A percentile compares a stretch with the other conserved stretches of the same genome.
Conservation (phyloP, 2,888 invertebrate genomes). For the Heliconius hortense region DNA sequence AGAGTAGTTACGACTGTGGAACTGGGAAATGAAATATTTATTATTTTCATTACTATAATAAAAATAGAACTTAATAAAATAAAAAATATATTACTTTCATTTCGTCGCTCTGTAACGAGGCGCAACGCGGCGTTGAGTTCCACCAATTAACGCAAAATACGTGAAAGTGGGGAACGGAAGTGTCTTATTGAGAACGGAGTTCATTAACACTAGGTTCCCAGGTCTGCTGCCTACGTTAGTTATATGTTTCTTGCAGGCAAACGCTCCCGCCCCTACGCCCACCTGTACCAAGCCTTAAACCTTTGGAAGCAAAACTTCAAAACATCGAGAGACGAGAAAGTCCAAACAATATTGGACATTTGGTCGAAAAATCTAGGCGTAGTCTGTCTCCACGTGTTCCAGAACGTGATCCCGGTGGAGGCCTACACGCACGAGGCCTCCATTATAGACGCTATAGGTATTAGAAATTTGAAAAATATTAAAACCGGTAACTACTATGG, state of each 20-base stretch:
- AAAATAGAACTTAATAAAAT: too few species aligned
- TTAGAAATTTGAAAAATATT: slow-evolving; percentile 88
- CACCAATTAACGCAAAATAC: too few species aligned
- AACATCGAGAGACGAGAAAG: slow-evolving; percentile 81
- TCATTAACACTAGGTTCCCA: too few species aligned
- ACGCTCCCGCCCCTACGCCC: slow-evolving; percentile 92
- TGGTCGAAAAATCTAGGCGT: slow-evolving; percentile 93
- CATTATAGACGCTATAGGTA: slow-evolving; percentile 94
- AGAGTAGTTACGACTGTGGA: too few species aligned
- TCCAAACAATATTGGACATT: slow-evolving; percentile 91
- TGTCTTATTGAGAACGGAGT: too few species aligned
- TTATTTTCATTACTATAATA: too few species aligned
- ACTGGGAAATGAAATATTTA: too few species aligned
- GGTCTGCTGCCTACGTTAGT: too few species aligned
- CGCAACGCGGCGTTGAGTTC: too few species aligned
- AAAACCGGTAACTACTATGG: slow-evolving; percentile 93
- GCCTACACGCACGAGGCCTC: slow-evolving; percentile 97
- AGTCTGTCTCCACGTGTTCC: slow-evolving; percentile 94
- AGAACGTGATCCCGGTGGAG: slow-evolving; percentile 94
- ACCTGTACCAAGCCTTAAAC: slow-evolving; percentile 93
- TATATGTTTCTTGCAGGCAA: slow-evolving; percentile 73
- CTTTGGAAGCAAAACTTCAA: slow-evolving; percentile 81
- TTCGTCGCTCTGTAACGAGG: too few species aligned
- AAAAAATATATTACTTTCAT: too few species aligned
- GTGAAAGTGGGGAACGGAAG: too few species aligned